A percentile compares a stretch with the other conserved stretches of the same genome.
phyloP scores from a whole-genome alignment of 2,888 invertebrate genomes.

The Ennomos fuscantarius region DNA sequence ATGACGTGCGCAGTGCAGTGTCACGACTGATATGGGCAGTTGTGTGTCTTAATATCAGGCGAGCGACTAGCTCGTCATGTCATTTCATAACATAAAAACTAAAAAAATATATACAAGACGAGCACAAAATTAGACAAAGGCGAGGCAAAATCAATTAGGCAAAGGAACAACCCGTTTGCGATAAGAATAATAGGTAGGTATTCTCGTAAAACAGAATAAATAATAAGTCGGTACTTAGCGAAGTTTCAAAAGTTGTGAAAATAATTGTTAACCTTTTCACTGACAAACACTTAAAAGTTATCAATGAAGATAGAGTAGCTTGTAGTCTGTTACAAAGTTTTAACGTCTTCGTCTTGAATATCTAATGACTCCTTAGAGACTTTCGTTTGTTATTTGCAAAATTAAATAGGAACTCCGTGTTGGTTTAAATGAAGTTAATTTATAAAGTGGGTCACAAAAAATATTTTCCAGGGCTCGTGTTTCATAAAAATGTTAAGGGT shows the following conservation, averaged over 20 bases:
- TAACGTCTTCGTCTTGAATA: slow-evolving; percentile 25
- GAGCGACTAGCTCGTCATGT: too few relatives aligned
- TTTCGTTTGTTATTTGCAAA: slow-evolving; percentile 21
- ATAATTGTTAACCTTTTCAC: slow-evolving; percentile 22
- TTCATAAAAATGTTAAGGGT: slow-evolving; percentile 11
- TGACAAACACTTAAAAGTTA: slow-evolving; percentile 28
- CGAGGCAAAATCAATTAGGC: too few relatives aligned
- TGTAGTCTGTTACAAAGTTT: slow-evolving; percentile 25
- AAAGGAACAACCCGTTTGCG: too few relatives aligned
- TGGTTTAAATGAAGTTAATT: slow-evolving; percentile 22
- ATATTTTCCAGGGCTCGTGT: slow-evolving; percentile 4
- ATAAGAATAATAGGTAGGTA: too few relatives aligned
- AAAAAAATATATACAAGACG: too few relatives aligned
- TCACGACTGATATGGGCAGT: too few relatives aligned
- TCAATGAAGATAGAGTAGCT: slow-evolving; percentile 29
- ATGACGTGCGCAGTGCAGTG: too few relatives aligned
- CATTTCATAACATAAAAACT: too few relatives aligned
- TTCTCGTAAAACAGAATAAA: background rate
- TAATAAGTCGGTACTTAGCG: slow-evolving; percentile 16
- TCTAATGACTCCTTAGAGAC: slow-evolving; percentile 19
- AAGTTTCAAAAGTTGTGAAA: slow-evolving; percentile 12
- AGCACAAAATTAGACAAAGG: too few relatives aligned
- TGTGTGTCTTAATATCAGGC: too few relatives aligned
- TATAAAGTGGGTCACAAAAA: slow-evolving; percentile 22
- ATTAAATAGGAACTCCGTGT: slow-evolving; percentile 21